Conservation (phyloP, 2,888 invertebrate species). For the Sinhomidia bicolor region DNA sequence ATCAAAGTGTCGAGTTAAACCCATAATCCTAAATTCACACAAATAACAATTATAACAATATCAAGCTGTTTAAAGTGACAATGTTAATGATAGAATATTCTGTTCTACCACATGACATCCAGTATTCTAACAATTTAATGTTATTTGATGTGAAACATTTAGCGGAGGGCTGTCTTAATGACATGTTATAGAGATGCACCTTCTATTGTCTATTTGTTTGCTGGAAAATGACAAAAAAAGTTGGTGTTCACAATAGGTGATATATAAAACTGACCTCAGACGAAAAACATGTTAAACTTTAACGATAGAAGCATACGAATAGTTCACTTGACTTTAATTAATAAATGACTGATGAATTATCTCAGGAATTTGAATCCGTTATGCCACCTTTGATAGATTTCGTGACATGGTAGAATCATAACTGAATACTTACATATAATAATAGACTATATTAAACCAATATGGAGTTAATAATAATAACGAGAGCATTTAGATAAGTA, state of each 20-base stretch:
- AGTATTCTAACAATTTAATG: not conserved
- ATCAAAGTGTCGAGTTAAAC: not conserved
- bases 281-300: not conserved
- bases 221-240: not conserved
- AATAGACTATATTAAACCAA: not conserved
- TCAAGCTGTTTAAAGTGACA: not conserved
- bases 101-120: not conserved
- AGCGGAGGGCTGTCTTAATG: not conserved
- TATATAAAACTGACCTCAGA: not conserved
- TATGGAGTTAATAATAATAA: not conserved
- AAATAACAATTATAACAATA: not conserved
- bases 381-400: slow-evolving; percentile 8
- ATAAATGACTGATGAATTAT: slow-evolving; percentile 45
- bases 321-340: slow-evolving; percentile 6
- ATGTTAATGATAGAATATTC: not conserved
- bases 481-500: not conserved
- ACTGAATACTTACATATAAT: slow-evolving; percentile 2
- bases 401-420: not conserved
- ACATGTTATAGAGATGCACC: not conserved
- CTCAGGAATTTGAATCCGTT: slow-evolving; percentile 43
- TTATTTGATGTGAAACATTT: not conserved
- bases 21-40: slow-evolving; percentile 9
- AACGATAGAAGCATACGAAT: not conserved
- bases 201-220: not conserved
- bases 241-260: not conserved